These are phyloP conservation scores for Drosophila bocqueti DNA, from an alignment of 1,140 invertebrate species.

Conservation along the genomic window DNA sequence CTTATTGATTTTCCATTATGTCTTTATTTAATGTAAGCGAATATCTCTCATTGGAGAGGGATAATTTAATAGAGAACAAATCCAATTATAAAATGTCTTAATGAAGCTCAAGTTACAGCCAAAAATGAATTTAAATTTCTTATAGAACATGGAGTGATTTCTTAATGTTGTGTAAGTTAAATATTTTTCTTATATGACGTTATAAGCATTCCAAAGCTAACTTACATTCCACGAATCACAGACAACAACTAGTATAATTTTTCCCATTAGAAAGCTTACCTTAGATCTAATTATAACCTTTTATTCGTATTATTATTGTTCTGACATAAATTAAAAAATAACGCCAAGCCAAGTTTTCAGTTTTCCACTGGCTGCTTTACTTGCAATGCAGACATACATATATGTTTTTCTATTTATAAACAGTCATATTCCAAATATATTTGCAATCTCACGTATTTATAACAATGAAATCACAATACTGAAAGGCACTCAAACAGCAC, in stretches of 20 bases:
- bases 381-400: neutral
- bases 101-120: neutral
- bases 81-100: constrained; percentile 42
- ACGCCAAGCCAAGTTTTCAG: neutral
- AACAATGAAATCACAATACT: constrained; percentile 76
- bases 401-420: neutral
- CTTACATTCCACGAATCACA: neutral
- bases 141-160: neutral
- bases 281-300: neutral
- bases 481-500: constrained; percentile 44
- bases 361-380: neutral
- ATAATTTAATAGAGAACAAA: constrained; percentile 3
- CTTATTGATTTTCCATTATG: constrained; percentile 23
- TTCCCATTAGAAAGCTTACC: neutral
- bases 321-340: neutral
- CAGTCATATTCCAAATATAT: constrained; percentile 43
- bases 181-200: neutral
- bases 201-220: constrained; percentile 8
- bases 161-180: neutral
- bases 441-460: constrained; percentile 62
- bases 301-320: too few species aligned
- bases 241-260: neutral
- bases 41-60: constrained; percentile 11
- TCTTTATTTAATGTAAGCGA: constrained; percentile 31
- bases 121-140: neutral